Evolutionary conservation across 2,888 invertebrate species (phyloP), one percentile per base, ranked within the genome.

Genomic region (Agapostemon virescens): DNA sequence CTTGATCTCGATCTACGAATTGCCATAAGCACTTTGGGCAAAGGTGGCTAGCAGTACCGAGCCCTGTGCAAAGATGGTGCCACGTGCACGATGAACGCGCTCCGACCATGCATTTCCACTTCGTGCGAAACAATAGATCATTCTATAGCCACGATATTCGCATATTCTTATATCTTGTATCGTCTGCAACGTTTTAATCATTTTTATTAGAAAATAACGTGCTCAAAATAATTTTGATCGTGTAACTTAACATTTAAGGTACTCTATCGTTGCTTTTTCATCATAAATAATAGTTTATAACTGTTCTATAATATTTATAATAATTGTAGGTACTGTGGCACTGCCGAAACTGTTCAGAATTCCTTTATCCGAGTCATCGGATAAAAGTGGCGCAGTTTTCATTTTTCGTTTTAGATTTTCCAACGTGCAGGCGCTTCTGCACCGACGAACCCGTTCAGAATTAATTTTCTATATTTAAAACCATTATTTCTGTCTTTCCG

Each of bases 41-140:
- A 67, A 66, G 72, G 69, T 33, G 63, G 13, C 23, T 33, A n/a
- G 36, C 52, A 75, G 78, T 84, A 74, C 69, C 17, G 15, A 20
- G 15, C 75, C 23, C 36, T 17, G 58, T 30, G 13, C 77, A 69
- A 66, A 85, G 85, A 85, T 85, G 85, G 75, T 71, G 86, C 86
- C 79, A 86, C 73, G 26, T 61, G 78, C 66, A 70, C 76, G 13
- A 49, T 6, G 40, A 63, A 69, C 67, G 64, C 33, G 20, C 42
- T 6, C 23, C 61, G 26, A 38, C 40, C 30, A 52, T 52, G 40
- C 42, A 40, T 67, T 73, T 74, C 67, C 68, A 23, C 13, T 64
- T 68, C 55, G n/a, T 30, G 36, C 20, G 17, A 45, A 58, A 68
- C 40, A 69, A 70, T 72, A 70, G 33, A 72, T 79, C 69, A 69